These are phyloP conservation scores for Aleadryas rufinucha DNA, from an alignment of 2,113 vertebrate genomes.

Conservation along the genomic window DNA sequence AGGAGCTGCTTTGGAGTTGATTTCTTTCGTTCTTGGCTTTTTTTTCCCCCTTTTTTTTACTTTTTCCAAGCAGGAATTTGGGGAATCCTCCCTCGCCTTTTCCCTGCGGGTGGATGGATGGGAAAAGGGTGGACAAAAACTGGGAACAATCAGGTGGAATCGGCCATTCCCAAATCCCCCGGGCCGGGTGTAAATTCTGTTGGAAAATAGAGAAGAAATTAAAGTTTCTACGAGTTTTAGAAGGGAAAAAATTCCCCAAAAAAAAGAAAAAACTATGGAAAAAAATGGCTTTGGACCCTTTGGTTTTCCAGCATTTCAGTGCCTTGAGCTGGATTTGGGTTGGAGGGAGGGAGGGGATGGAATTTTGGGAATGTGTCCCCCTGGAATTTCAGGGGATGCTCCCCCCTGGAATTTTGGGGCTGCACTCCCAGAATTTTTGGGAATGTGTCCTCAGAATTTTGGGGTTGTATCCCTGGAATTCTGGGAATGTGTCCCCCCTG, in stretches of 20 bases:
- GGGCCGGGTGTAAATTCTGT: background rate
- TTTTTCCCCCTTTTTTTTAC: background rate
- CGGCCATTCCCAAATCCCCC: background rate
- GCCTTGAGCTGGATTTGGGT: background rate
- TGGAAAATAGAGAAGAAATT: background rate
- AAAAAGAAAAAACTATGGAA: background rate
- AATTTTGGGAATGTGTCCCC: background rate
- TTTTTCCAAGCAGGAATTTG: background rate
- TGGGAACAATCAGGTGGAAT: background rate
- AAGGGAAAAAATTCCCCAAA: background rate
- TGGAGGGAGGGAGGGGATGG: background rate
- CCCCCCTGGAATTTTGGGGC: background rate
- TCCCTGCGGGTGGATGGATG: background rate
- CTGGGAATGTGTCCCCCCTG: background rate
- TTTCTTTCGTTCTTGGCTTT: background rate
- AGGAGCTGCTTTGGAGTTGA: background rate
- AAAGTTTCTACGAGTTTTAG: constrained; percentile 19
- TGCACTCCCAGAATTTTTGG: background rate
- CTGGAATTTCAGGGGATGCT: background rate
- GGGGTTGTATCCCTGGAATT: background rate
- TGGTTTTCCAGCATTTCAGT: constrained; percentile 4
- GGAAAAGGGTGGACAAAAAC: background rate
- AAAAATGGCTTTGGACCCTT: background rate
- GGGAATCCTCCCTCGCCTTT: background rate
- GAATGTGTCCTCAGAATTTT: too few species aligned